These are phyloP conservation scores for Adelosebastes latens DNA, from an alignment of 2,797 vertebrate genomes.

Conservation along the genomic window DNA sequence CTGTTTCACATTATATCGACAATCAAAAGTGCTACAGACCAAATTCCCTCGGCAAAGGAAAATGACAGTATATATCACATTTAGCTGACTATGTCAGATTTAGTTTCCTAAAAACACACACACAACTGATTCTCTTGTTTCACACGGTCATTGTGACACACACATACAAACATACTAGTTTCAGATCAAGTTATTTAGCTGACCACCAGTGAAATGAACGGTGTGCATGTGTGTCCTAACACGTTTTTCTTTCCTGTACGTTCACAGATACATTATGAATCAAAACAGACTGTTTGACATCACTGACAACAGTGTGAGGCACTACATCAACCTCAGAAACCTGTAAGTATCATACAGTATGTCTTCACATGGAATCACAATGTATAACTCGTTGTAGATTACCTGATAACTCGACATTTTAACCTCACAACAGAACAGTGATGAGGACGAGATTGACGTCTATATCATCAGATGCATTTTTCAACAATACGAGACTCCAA, in stretches of 20 bases:
- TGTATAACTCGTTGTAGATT: not conserved
- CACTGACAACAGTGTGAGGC: slow-evolving; percentile 91
- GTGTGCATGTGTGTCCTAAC: not conserved
- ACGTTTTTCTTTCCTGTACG: not conserved
- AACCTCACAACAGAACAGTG: slow-evolving; percentile 88
- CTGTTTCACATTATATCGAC: not conserved
- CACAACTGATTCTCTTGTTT: not conserved
- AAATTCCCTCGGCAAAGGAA: not conserved
- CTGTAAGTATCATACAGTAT: slow-evolving; percentile 86
- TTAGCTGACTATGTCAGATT: not conserved
- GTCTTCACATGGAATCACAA: not conserved
- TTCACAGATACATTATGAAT: slow-evolving; percentile 91
- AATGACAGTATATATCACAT: not conserved
- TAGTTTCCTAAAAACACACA: not conserved
- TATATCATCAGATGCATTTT: slow-evolving; percentile 91
- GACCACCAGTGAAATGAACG: not conserved
- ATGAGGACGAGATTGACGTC: slow-evolving; percentile 89
- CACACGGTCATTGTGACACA: not conserved
- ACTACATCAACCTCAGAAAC: slow-evolving; percentile 93
- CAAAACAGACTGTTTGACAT: slow-evolving; percentile 91
- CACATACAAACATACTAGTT: not conserved
- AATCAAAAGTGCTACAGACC: slow-evolving; percentile 16
- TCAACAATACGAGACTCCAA: slow-evolving; percentile 92
- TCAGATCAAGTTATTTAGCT: not conserved
- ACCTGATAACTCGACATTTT: not conserved